Conservation (phyloP, 2,888 invertebrate genomes). For the Drosophila nr. perissopoda region DNA sequence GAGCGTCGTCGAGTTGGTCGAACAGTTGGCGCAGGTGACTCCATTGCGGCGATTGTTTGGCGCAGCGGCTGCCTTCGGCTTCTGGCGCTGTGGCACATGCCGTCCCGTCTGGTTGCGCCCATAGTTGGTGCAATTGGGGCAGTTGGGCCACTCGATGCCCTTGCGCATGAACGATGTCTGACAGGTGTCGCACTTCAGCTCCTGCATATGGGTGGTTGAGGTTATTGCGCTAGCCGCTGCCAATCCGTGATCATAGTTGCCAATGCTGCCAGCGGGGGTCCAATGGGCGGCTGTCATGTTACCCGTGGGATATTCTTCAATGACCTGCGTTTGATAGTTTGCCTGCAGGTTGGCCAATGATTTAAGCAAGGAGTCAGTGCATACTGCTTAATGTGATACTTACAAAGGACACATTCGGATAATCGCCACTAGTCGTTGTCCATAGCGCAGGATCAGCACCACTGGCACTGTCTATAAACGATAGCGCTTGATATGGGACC, state of each 20-base stretch:
- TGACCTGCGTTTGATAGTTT: constrained; percentile 82
- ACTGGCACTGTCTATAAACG: constrained; percentile 78
- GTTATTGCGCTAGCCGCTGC: constrained; percentile 48
- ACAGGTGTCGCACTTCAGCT: constrained; percentile 81
- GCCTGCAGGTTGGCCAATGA: constrained; percentile 55
- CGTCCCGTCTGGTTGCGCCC: constrained; percentile 59
- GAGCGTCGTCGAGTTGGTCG: constrained; percentile 89
- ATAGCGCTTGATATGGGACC: constrained; percentile 75
- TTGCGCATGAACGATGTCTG: constrained; percentile 73
- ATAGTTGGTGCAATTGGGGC: constrained; percentile 65
- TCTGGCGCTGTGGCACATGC: constrained; percentile 77
- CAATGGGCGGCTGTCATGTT: constrained; percentile 77
- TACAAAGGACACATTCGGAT: constrained; percentile 78
- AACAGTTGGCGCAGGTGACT: constrained; percentile 88
- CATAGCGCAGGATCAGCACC: constrained; percentile 76
- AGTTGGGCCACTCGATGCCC: constrained; percentile 71
- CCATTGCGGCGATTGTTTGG: constrained; percentile 83
- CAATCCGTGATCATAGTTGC: constrained; percentile 69
- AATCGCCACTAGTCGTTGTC: constrained; percentile 74
- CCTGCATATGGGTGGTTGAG: constrained; percentile 50
- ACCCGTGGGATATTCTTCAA: constrained; percentile 80
- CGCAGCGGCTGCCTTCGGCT: constrained; percentile 78
- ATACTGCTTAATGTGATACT: constrained; percentile 51
- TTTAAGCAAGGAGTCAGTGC: constrained; percentile 8
- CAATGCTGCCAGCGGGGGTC: constrained; percentile 54